Percentiles rank a stretch among this genome's conserved stretches.
Evolutionary conservation across 2,113 vertebrate species (phyloP).

Genomic region (Myrmecobius fasciatus): DNA sequence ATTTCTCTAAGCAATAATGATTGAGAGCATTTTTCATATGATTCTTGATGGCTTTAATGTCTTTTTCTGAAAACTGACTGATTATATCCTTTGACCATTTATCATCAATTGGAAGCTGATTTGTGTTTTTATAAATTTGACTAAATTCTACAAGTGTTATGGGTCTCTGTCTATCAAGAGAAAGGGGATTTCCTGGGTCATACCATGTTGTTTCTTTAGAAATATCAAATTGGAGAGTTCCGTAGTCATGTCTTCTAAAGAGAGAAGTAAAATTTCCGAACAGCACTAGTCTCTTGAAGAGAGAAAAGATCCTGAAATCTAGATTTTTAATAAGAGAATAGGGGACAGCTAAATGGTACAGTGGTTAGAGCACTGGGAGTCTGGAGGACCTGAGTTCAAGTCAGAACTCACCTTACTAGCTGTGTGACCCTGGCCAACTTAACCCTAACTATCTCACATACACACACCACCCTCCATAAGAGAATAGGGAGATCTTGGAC

Average conservation of each 20-base stretch:
- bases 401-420: too few species aligned
- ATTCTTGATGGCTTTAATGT: not conserved
- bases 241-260: not conserved
- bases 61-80: not conserved
- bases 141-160: not conserved
- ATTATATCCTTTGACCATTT: not conserved
- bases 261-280: not conserved
- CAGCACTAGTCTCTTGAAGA: not conserved
- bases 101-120: not conserved
- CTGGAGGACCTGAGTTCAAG: too few species aligned
- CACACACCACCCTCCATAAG: not conserved
- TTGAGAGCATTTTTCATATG: not conserved
- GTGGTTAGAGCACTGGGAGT: too few species aligned
- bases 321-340: not conserved
- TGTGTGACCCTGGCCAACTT: too few species aligned
- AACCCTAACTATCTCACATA: too few species aligned
- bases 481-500: not conserved
- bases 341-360: too few species aligned
- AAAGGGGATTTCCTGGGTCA: not conserved
- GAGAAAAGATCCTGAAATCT: not conserved
- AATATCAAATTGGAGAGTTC: not conserved
- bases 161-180: too few species aligned
- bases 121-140: not conserved
- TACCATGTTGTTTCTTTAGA: not conserved
- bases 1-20: not conserved